A percentile compares a stretch with the other conserved stretches of the same genome.
Evolutionary conservation across 2,888 invertebrate genomes (phyloP).

Genomic region (Carabus problematicus): DNA sequence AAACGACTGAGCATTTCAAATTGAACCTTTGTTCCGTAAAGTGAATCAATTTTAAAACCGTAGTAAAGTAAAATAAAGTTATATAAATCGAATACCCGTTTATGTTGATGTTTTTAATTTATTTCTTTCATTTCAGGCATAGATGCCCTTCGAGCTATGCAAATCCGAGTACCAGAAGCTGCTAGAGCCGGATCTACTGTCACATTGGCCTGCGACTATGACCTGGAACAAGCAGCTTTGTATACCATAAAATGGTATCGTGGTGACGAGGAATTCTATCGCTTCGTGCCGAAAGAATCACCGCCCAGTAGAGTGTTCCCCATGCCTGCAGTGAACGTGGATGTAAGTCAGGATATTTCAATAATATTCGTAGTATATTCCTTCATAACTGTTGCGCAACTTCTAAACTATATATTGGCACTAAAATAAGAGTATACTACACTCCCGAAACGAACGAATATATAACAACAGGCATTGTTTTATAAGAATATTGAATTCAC

Average conservation of each 20-base stretch:
- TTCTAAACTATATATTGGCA: too few relatives aligned
- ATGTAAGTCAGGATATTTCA: constrained; percentile 57
- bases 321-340: constrained; percentile 59
- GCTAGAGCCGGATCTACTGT: constrained; percentile 60
- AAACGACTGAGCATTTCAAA: too few relatives aligned
- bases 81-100: background rate
- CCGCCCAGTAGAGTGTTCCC: constrained; percentile 62
- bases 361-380: too few relatives aligned
- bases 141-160: constrained; percentile 52
- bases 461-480: too few relatives aligned
- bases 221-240: constrained; percentile 61
- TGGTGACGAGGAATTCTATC: constrained; percentile 63
- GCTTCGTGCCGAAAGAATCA: constrained; percentile 63
- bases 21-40: background rate
- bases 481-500: too few relatives aligned
- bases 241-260: constrained; percentile 66
- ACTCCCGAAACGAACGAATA: too few relatives aligned
- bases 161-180: constrained; percentile 58
- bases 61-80: constrained; percentile 2
- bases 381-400: too few relatives aligned
- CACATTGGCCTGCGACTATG: constrained; percentile 61
- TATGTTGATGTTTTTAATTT: too few relatives aligned
- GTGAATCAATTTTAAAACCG: background rate
- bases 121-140: constrained; percentile 51
- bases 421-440: too few relatives aligned